Evolutionary conservation across 2,888 invertebrate species (phyloP), one percentile per base, ranked within the genome.

Genomic region (Leptopilina syphax): DNA sequence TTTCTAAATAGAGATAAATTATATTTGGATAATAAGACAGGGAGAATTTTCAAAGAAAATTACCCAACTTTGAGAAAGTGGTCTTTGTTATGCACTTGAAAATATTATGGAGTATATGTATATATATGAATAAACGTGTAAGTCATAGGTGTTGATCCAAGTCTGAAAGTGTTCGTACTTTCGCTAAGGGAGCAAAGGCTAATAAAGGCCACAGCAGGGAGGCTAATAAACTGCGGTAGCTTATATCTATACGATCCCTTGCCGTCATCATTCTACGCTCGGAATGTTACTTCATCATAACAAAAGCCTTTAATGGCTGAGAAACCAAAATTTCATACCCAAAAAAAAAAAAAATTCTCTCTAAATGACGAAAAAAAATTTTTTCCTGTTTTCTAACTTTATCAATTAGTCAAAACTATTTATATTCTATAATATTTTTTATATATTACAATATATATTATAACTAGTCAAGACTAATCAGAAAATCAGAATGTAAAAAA

Each of bases 131-230:
- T 34, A 73, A 41, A 73, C 73, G 57, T 57, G 73, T 57, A 73
- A 57, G 57, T 34, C 57, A 73, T 73, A 73, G 73, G 73, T 73
- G 73, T 73, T 73, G 57, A 73, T 73, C 73, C 57, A 57, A 57
- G 57, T 57, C 41, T 73, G 41, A 34, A 57, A 73, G 57, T 73
- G 73, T 73, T 57, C 34, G 73, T 50, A 65, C 77, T 63, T 77
- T 77, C 77, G 44, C 77, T 27, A 65, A 63, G 65, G 77, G 77
- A 65, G 77, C 65, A 77, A 77, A 77, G 77, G 83, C 88, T 89
- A 90, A 90, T 90, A 90, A 90, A 90, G 88, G 86, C 83, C 89
- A 81, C 90, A 85, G 87, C 87, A 81, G 86, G 90, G 81, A 85
- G 84, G 85, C 88, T 90, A 90, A 90, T 90, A 90, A 89, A 90